A percentile compares a stretch with the other conserved stretches of the same genome.
These are phyloP conservation scores for Climacteris rufus DNA, from an alignment of 2,113 vertebrate genomes.

Conservation along the genomic window DNA sequence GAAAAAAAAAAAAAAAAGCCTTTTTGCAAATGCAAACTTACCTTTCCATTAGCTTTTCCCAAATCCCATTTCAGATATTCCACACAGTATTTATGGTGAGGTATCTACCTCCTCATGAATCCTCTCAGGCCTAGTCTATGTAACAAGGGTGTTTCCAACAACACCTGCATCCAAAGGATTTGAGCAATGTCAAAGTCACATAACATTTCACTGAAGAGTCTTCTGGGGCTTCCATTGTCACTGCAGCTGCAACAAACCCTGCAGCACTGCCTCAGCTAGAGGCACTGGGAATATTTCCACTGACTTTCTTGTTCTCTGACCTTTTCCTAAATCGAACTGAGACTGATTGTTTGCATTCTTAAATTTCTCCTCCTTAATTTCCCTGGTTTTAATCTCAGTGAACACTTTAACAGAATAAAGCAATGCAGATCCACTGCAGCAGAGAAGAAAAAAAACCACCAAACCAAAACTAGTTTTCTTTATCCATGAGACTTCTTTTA, in stretches of 20 bases:
- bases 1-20: rapidly evolving
- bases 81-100: not conserved
- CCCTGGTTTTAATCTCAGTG: not conserved
- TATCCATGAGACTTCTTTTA: not conserved
- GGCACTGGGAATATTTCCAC: not conserved
- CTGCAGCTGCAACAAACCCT: not conserved
- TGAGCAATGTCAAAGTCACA: not conserved
- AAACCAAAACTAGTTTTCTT: not conserved
- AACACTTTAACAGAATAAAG: not conserved
- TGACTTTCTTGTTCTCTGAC: not conserved
- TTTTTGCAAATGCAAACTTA: not conserved
- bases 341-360: not conserved
- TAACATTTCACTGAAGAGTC: not conserved
- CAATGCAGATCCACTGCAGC: not conserved
- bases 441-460: not conserved
- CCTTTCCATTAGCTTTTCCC: not conserved
- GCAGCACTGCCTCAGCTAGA: not conserved
- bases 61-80: not conserved
- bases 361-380: not conserved
- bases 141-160: not conserved
- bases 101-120: not conserved
- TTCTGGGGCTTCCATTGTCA: not conserved
- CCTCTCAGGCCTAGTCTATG: not conserved
- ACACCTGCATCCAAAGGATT: not conserved
- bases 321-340: not conserved